Evolutionary conservation across 2,888 invertebrate species (phyloP).

Genomic region (Cantharis lateralis): DNA sequence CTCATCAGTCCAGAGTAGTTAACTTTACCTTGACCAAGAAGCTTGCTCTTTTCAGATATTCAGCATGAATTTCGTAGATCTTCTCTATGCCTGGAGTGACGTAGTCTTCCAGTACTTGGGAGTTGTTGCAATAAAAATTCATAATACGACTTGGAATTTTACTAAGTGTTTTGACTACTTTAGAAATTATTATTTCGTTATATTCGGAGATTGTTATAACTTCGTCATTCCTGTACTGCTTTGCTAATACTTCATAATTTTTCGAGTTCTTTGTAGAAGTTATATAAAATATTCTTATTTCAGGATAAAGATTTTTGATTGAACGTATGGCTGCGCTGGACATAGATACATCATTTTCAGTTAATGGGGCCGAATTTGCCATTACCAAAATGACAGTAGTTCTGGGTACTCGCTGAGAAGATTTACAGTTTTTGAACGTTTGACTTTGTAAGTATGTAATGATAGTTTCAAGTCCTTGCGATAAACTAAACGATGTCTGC

Average conservation of each 20-base stretch:
- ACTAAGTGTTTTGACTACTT: constrained; percentile 44
- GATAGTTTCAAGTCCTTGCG: constrained; percentile 58
- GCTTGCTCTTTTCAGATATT: constrained; percentile 40
- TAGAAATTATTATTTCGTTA: constrained; percentile 39
- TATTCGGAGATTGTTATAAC: constrained; percentile 50
- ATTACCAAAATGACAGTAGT: constrained; percentile 61
- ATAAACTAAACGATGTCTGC: constrained; percentile 60
- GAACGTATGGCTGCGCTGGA: constrained; percentile 56
- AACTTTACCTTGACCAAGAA: constrained; percentile 42
- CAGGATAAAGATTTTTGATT: constrained; percentile 58
- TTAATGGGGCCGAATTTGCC: constrained; percentile 58
- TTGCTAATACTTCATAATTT: constrained; percentile 58
- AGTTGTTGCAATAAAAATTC: constrained; percentile 46
- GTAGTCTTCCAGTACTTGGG: constrained; percentile 64
- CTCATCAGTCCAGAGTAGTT: not conserved
- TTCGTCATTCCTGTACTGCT: constrained; percentile 59
- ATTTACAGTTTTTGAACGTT: constrained; percentile 52
- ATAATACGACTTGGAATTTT: constrained; percentile 47
- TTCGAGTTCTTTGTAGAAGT: constrained; percentile 52
- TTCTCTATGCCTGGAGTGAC: constrained; percentile 56
- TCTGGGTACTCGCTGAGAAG: constrained; percentile 51
- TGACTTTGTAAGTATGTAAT: constrained; percentile 58
- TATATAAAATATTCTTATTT: constrained; percentile 61
- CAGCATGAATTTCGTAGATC: constrained; percentile 55
- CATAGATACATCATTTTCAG: constrained; percentile 55